A percentile compares a stretch with the other conserved stretches of the same genome.
Conservation (phyloP, 2,797 vertebrate species). For the Pyrocephalus nanus region DNA sequence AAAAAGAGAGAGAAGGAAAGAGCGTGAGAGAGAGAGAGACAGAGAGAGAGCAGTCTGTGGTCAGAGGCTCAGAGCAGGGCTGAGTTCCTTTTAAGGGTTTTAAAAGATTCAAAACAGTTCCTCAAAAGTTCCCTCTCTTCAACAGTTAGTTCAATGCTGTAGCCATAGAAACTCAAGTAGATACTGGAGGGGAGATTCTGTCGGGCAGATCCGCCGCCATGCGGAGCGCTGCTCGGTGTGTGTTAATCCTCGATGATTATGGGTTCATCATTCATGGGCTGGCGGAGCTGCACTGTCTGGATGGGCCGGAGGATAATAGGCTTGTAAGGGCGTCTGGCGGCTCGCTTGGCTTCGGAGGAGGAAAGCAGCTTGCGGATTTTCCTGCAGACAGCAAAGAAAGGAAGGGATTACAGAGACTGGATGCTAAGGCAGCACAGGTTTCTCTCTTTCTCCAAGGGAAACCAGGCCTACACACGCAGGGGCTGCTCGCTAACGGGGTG, state of each 20-base stretch:
- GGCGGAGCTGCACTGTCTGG: constrained; percentile 78
- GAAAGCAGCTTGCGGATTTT: constrained; percentile 84
- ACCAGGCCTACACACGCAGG: background rate
- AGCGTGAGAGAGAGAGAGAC: background rate
- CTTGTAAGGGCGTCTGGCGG: constrained; percentile 78
- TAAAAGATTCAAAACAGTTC: constrained; percentile 82
- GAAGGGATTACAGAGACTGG: background rate
- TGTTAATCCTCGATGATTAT: constrained; percentile 81
- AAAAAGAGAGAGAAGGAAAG: background rate
- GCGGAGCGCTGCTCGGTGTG: background rate
- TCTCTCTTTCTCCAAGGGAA: background rate
- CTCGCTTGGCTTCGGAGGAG: constrained; percentile 81
- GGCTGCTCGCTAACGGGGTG: rapidly evolving
- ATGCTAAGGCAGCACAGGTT: rapidly evolving
- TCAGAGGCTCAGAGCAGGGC: constrained; percentile 64
- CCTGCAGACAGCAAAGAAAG: constrained; percentile 64
- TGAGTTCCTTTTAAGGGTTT: constrained; percentile 65
- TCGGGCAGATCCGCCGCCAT: background rate
- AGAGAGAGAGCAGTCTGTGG: constrained; percentile 71
- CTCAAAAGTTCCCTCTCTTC: constrained; percentile 62
- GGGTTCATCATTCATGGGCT: constrained; percentile 81
- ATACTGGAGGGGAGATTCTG: constrained; percentile 29
- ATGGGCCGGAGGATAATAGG: constrained; percentile 79
- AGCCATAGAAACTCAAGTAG: constrained; percentile 63
- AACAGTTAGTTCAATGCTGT: constrained; percentile 51